Conservation (phyloP, 2,113 vertebrate genomes). For the Notiomystis cincta region DNA sequence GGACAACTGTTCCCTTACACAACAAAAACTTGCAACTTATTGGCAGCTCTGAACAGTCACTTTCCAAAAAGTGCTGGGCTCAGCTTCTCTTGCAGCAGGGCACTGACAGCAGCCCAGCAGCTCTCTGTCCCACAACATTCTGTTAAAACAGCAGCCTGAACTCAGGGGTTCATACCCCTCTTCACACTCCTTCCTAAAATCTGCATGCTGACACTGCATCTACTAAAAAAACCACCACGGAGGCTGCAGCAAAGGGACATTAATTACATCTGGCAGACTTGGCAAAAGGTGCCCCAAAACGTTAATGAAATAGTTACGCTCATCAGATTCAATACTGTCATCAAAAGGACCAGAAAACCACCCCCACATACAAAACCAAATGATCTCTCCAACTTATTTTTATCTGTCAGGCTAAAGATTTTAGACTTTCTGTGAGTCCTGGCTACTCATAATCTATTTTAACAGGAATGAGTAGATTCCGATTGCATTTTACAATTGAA, state of each 20-base stretch:
- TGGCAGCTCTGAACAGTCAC: background rate
- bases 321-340: background rate
- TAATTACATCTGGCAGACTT: background rate
- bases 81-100: background rate
- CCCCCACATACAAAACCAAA: background rate
- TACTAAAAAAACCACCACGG: background rate
- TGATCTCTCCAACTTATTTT: background rate
- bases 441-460: background rate
- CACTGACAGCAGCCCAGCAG: background rate
- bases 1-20: background rate
- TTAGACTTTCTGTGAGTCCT: background rate
- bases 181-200: background rate
- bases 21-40: background rate
- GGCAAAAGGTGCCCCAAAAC: background rate
- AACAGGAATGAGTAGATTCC: background rate
- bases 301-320: background rate
- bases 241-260: background rate
- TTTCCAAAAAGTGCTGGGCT: slow-evolving; percentile 2
- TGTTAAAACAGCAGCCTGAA: background rate
- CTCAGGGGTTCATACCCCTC: background rate
- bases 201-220: background rate
- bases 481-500: background rate
- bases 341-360: background rate
- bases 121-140: background rate
- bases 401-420: background rate